These are phyloP conservation scores for Meta bourneti DNA, from an alignment of 2,888 invertebrate genomes.

Conservation along the genomic window DNA sequence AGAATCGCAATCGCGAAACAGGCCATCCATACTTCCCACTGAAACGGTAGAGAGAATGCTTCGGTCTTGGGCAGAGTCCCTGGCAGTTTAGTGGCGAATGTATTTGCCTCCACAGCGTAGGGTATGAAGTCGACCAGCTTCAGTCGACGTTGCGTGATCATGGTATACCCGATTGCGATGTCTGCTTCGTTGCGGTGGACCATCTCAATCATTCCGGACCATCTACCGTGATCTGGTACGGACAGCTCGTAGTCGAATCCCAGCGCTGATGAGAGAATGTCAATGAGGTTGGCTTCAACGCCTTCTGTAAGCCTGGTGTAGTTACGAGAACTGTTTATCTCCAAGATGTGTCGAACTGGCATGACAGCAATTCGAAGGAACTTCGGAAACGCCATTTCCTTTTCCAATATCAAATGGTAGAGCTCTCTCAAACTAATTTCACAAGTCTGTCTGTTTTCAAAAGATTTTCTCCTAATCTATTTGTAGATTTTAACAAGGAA, in stretches of 20 bases:
- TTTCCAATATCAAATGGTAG: not conserved
- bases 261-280: slow-evolving; percentile 4
- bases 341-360: not conserved
- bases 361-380: slow-evolving; percentile 26
- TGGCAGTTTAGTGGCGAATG: slow-evolving; percentile 38
- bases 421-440: no score
- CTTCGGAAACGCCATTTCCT: not conserved
- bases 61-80: not conserved
- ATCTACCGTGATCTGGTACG: not conserved
- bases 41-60: slow-evolving; percentile 10
- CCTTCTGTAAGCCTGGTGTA: not conserved
- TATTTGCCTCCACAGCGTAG: slow-evolving; percentile 79
- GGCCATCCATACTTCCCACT: not conserved
- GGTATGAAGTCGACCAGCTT: slow-evolving; percentile 83
- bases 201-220: slow-evolving; percentile 78
- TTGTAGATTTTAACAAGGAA: no score
- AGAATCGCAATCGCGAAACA: not conserved
- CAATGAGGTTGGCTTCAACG: slow-evolving; percentile 8
- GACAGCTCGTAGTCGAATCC: not conserved
- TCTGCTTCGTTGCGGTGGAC: slow-evolving; percentile 79
- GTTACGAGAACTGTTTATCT: not conserved
- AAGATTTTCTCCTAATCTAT: no score
- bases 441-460: no score
- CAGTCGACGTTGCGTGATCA: slow-evolving; percentile 83
- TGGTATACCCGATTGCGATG: slow-evolving; percentile 83